Evolutionary conservation across 2,113 vertebrate genomes (phyloP).

Genomic region (Chlamydotis undulata): DNA sequence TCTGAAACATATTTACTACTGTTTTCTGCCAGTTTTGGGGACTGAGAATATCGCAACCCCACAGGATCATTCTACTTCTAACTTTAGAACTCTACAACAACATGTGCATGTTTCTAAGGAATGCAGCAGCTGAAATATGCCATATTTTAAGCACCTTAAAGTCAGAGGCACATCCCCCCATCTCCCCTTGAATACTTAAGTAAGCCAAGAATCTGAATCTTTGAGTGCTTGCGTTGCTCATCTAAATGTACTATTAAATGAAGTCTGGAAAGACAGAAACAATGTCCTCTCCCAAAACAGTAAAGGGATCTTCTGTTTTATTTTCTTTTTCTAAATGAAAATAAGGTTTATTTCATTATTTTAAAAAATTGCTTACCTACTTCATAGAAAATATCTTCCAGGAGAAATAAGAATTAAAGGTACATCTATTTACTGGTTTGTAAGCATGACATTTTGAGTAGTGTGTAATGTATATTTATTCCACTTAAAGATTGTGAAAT

Average conservation of each 20-base stretch:
- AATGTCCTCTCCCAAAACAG: not conserved
- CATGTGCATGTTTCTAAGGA: not conserved
- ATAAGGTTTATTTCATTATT: not conserved
- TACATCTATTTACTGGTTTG: not conserved
- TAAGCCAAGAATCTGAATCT: not conserved
- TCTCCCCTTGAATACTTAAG: not conserved
- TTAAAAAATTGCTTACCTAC: not conserved
- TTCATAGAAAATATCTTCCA: not conserved
- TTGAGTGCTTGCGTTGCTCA: not conserved
- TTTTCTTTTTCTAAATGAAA: not conserved
- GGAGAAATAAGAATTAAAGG: not conserved
- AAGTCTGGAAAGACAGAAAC: not conserved
- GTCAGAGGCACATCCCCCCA: not conserved
- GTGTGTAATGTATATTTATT: not conserved
- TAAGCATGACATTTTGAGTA: not conserved
- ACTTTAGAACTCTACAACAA: not conserved
- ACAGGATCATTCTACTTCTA: not conserved
- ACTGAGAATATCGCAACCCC: not conserved
- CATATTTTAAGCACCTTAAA: not conserved
- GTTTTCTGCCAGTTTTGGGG: not conserved
- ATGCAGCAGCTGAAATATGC: not conserved
- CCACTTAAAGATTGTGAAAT: not conserved
- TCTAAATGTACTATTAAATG: not conserved
- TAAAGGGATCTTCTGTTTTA: not conserved
- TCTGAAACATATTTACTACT: not conserved